Conservation (phyloP, 2,888 invertebrate genomes). For the Acrobasis repandana region DNA sequence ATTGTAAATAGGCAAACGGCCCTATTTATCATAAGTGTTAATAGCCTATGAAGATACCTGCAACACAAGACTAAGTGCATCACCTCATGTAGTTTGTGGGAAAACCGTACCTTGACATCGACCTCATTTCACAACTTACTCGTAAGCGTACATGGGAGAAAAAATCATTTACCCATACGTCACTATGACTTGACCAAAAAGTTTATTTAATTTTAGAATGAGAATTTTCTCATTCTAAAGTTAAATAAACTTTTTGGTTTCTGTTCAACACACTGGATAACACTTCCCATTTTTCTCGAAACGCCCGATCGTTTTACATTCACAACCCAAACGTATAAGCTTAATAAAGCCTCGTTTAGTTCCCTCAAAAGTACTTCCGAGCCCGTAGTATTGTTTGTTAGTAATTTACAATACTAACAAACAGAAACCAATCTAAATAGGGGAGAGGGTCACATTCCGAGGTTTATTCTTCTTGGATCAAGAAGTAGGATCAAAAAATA, state of each 20-base stretch:
- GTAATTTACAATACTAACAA: constrained; percentile 41
- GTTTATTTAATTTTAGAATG: too few species aligned
- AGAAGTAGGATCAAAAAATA: neutral
- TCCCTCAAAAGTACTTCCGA: constrained; percentile 21
- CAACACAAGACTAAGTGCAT: too few species aligned
- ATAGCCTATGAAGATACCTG: too few species aligned
- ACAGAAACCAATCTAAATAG: constrained; percentile 44
- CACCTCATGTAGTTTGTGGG: too few species aligned
- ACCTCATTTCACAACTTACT: too few species aligned
- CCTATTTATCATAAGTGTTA: too few species aligned
- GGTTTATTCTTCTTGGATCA: neutral
- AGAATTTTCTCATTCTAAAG: neutral
- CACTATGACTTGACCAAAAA: too few species aligned
- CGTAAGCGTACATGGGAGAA: too few species aligned
- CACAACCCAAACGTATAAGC: constrained; percentile 16
- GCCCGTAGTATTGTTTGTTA: constrained; percentile 20
- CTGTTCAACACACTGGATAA: neutral
- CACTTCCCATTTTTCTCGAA: neutral
- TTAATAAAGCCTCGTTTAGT: constrained; percentile 23
- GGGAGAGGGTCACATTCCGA: constrained; percentile 43
- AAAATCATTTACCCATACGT: too few species aligned
- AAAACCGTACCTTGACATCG: too few species aligned
- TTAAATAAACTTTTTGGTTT: neutral
- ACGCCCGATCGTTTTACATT: constrained; percentile 10
- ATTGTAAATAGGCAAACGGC: too few species aligned